Percentiles rank a stretch among this genome's conserved stretches.
phyloP scores from a whole-genome alignment of 2,888 invertebrate species.

The Camptogramma bilineatum region DNA sequence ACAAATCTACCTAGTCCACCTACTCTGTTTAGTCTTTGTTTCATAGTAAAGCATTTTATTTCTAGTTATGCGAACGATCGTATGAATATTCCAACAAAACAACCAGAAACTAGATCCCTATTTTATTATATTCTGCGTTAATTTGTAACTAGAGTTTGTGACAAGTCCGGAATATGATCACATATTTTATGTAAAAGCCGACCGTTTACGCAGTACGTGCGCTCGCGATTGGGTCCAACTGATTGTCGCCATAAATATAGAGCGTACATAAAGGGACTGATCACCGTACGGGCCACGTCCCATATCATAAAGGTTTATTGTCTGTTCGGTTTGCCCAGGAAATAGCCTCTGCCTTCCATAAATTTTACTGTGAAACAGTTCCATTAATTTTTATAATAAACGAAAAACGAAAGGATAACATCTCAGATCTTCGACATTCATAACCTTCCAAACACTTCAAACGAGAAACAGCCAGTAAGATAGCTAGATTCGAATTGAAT shows the following conservation, averaged over 20 bases:
- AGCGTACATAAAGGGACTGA: conserved; percentile 48
- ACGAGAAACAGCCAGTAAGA: no score
- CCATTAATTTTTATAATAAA: conserved; percentile 21
- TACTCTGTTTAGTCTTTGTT: no score
- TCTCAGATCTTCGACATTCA: neutral
- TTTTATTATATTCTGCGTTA: neutral
- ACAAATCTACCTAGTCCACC: no score
- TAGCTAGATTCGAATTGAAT: no score
- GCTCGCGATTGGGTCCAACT: conserved; percentile 40
- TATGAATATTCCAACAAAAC: neutral
- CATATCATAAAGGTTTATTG: conserved; percentile 52
- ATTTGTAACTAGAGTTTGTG: conserved; percentile 5
- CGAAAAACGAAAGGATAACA: neutral
- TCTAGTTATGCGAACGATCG: no score
- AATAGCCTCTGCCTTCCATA: conserved; percentile 27
- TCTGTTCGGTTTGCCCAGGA: conserved; percentile 37
- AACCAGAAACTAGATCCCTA: neutral
- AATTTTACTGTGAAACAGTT: conserved; percentile 17
- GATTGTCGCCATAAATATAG: conserved; percentile 41
- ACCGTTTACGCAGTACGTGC: conserved; percentile 41
- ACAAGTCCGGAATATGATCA: conserved; percentile 17
- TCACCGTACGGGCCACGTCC: conserved; percentile 45
- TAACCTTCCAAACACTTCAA: no score
- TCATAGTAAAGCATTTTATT: no score
- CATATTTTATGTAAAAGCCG: conserved; percentile 43